phyloP scores from a whole-genome alignment of 2,888 invertebrate species.

The Oscheius sp. region DNA sequence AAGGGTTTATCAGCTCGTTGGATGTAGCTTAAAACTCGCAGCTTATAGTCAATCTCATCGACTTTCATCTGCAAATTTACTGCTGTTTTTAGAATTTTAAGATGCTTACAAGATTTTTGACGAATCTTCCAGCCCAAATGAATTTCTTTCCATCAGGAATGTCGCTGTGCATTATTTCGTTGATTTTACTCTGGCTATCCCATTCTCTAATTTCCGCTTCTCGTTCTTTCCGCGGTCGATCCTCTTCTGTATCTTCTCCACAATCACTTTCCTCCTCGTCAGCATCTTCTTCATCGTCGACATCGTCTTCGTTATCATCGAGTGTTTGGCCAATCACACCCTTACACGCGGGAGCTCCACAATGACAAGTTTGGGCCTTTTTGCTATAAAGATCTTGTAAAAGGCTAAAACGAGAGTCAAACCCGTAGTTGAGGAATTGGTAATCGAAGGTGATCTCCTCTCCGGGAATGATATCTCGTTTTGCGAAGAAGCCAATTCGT shows the following conservation, averaged over 20 bases:
- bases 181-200: constrained; percentile 25
- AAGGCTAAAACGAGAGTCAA: constrained; percentile 64
- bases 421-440: constrained; percentile 95
- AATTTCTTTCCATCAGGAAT: not conserved
- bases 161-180: constrained; percentile 16
- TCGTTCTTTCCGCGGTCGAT: not conserved
- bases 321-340: constrained; percentile 84
- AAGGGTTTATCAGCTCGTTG: constrained; percentile 2
- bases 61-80: constrained; percentile 11
- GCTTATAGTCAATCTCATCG: not conserved
- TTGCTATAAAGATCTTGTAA: constrained; percentile 77
- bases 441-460: constrained; percentile 99
- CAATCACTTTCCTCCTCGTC: constrained; percentile 7
- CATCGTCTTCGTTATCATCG: constrained; percentile 29
- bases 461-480: constrained; percentile 81
- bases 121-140: constrained; percentile 1
- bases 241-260: not conserved
- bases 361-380: constrained; percentile 93
- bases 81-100: not conserved
- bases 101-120: constrained; percentile 15
- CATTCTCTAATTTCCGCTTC: constrained; percentile 3
- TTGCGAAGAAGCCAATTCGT: constrained; percentile 91
- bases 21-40: constrained; percentile 18
- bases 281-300: constrained; percentile 34
- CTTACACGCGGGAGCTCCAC: constrained; percentile 86